Evolutionary conservation across 2,797 vertebrate genomes (phyloP).

Genomic region (Zalophus californianus): DNA sequence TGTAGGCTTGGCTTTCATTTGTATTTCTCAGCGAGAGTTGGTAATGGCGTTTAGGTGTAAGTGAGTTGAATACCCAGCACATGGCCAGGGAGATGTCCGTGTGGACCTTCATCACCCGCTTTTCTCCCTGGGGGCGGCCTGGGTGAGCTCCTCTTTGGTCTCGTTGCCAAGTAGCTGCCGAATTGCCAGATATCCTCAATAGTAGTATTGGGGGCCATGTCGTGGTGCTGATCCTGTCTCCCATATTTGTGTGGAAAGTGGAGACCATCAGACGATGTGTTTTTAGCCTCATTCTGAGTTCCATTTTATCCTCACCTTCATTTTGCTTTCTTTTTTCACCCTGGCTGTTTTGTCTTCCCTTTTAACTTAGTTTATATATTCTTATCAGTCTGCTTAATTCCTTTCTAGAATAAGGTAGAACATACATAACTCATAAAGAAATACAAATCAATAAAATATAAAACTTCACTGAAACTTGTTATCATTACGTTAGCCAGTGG

Average conservation of each 20-base stretch:
- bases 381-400: neutral
- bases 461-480: neutral
- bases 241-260: neutral
- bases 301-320: neutral
- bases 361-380: neutral
- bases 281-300: neutral
- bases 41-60: neutral
- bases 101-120: fast-evolving
- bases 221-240: neutral
- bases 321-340: neutral
- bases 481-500: neutral
- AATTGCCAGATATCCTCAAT: neutral
- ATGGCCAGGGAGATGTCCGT: fast-evolving
- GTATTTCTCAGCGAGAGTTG: neutral
- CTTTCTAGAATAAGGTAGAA: neutral
- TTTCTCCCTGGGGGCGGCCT: neutral
- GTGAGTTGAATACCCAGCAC: neutral
- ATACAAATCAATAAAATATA: neutral
- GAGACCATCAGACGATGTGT: neutral
- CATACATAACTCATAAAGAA: neutral
- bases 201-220: neutral
- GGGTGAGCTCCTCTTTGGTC: neutral
- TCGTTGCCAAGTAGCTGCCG: neutral
- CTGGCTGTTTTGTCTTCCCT: neutral
- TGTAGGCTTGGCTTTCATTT: neutral